These are phyloP conservation scores for Sitobion miscanthi DNA, from an alignment of 1,140 invertebrate species.

Conservation along the genomic window DNA sequence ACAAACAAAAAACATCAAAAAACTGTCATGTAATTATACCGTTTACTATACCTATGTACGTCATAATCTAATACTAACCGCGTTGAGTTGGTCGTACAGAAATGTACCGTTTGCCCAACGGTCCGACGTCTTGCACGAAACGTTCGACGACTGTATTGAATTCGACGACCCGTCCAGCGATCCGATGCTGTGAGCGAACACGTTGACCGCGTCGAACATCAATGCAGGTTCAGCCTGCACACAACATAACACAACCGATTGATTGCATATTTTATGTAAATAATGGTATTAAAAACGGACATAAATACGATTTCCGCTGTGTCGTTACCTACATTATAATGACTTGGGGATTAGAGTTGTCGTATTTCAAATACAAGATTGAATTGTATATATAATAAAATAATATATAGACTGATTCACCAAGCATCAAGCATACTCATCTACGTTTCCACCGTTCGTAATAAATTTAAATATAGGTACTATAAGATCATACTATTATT, in stretches of 20 bases:
- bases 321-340: no score
- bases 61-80: constrained; percentile 70
- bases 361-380: no score
- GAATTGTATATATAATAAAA: no score
- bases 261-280: no score
- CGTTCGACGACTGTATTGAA: constrained; percentile 75
- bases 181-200: constrained; percentile 81
- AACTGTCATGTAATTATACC: background rate
- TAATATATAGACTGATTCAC: no score
- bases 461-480: no score
- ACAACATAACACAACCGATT: background rate
- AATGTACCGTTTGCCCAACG: constrained; percentile 85
- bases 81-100: constrained; percentile 96
- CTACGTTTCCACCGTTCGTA: no score
- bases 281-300: no score
- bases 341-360: no score
- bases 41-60: background rate
- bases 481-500: no score
- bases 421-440: no score
- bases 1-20: background rate
- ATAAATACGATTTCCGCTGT: no score
- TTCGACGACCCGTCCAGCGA: constrained; percentile 60
- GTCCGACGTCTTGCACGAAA: constrained; percentile 83
- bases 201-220: constrained; percentile 89
- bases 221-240: constrained; percentile 88